These are phyloP conservation scores for Myiozetetes cayanensis DNA, from an alignment of 2,113 vertebrate species.

Conservation along the genomic window DNA sequence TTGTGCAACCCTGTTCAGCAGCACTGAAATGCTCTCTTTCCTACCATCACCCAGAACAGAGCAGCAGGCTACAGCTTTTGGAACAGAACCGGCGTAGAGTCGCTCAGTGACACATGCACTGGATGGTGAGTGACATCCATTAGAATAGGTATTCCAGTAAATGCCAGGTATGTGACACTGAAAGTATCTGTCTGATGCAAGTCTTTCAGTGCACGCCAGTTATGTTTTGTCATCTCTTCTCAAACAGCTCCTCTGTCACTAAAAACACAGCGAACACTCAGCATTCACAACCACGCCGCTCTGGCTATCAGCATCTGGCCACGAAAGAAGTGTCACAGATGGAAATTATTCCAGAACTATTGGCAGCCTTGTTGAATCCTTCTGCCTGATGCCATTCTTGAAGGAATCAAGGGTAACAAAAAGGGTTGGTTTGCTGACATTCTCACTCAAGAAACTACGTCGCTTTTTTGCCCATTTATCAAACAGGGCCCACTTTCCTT, in stretches of 20 bases:
- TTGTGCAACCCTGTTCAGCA: neutral
- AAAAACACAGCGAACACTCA: neutral
- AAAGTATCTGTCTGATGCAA: slow-evolving; percentile 39
- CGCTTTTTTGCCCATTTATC: neutral
- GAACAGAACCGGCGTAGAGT: neutral
- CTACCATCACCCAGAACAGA: neutral
- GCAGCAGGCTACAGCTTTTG: slow-evolving; percentile 29
- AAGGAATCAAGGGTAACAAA: neutral
- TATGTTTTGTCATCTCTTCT: slow-evolving; percentile 43
- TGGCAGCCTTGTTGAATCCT: neutral
- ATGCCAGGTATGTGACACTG: slow-evolving; percentile 42
- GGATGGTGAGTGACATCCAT: slow-evolving; percentile 56
- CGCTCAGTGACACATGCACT: neutral
- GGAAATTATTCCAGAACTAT: neutral
- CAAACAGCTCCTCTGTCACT: slow-evolving; percentile 20
- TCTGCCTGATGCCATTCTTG: neutral
- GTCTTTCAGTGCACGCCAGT: neutral
- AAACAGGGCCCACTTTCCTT: neutral
- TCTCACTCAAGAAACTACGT: neutral
- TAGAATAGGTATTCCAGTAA: slow-evolving; percentile 59
- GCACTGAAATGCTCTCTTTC: neutral
- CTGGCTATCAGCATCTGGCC: slow-evolving; percentile 7
- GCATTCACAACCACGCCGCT: neutral
- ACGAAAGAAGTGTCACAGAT: neutral
- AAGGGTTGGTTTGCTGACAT: neutral